phyloP scores from a whole-genome alignment of 2,888 invertebrate genomes.

The Tridacna gigas region DNA sequence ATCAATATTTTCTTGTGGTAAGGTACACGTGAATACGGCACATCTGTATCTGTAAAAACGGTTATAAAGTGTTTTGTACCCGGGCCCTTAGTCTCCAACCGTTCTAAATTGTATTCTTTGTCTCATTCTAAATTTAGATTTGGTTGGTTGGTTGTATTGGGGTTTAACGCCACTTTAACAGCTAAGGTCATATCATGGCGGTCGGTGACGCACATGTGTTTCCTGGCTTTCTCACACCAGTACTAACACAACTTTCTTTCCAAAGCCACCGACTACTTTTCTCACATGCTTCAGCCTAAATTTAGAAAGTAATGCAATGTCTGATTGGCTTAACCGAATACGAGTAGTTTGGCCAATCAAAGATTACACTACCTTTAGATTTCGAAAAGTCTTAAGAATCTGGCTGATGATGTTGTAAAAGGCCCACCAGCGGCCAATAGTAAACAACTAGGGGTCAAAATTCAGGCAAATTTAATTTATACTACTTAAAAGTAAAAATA shows the following conservation, averaged over 20 bases:
- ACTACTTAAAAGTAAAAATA: no score
- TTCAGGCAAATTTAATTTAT: no score
- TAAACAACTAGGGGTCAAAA: no score
- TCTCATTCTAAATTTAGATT: neutral
- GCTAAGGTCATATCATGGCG: no score
- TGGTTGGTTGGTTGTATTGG: no score
- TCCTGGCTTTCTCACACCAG: no score
- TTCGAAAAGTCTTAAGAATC: neutral
- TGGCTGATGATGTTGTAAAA: neutral
- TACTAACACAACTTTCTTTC: no score
- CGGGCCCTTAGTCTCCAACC: neutral
- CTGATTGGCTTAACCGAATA: neutral
- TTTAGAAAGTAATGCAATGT: neutral
- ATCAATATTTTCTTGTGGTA: conserved; percentile 1
- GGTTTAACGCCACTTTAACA: no score
- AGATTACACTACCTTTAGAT: neutral
- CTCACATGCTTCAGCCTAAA: no score
- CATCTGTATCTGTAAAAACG: conserved; percentile 63
- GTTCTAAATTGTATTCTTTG: neutral
- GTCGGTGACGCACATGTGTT: no score
- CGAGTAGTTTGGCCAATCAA: neutral
- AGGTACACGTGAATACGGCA: conserved; percentile 50
- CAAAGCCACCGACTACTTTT: no score
- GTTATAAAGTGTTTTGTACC: neutral
- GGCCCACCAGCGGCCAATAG: no score